Conservation (phyloP, 2,888 invertebrate genomes). For the Drosophila meridiana region DNA sequence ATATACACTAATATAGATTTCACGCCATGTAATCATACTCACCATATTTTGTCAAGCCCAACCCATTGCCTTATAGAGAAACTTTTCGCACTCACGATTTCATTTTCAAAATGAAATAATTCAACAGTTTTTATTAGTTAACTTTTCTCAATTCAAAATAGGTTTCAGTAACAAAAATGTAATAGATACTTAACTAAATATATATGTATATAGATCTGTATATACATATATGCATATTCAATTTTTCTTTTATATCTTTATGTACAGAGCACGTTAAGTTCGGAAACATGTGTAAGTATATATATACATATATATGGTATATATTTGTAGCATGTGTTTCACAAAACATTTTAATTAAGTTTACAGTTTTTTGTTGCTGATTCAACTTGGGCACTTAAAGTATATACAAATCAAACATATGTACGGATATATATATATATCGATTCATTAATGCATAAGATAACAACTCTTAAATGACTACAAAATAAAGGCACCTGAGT, state of each 20-base stretch:
- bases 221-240: constrained; percentile 29
- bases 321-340: constrained; percentile 22
- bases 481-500: constrained; percentile 84
- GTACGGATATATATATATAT: constrained; percentile 17
- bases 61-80: neutral
- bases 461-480: constrained; percentile 83
- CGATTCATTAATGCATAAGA: constrained; percentile 72
- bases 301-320: constrained; percentile 6
- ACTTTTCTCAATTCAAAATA: constrained; percentile 60
- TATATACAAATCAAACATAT: constrained; percentile 32
- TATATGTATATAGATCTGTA: neutral
- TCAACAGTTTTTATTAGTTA: constrained; percentile 71
- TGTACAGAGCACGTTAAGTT: constrained; percentile 50
- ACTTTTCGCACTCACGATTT: neutral
- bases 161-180: constrained; percentile 69
- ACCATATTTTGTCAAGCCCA: neutral
- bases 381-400: constrained; percentile 47
- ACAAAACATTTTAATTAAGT: constrained; percentile 58
- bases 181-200: constrained; percentile 41
- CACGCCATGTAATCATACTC: neutral
- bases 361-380: constrained; percentile 57
- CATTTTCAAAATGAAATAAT: constrained; percentile 74
- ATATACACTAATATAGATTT: neutral
- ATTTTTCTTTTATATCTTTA: constrained; percentile 19
- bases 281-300: constrained; percentile 34